Percentiles rank a stretch among this genome's conserved stretches.
phyloP scores from a whole-genome alignment of 2,113 vertebrate genomes.

The Pogonocichla stellata region DNA sequence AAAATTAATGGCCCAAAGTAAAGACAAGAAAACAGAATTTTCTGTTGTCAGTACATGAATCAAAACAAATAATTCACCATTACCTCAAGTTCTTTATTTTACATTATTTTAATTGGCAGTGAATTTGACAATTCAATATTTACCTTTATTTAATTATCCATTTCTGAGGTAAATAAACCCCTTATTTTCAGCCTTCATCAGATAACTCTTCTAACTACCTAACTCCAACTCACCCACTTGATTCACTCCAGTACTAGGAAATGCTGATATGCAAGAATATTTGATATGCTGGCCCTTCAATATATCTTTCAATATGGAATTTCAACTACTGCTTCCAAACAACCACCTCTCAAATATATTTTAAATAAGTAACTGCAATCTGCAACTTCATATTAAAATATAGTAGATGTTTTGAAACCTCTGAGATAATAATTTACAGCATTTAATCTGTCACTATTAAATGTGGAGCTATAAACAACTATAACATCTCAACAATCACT shows the following conservation, averaged over 20 bases:
- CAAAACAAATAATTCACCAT: not conserved
- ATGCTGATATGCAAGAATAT: not conserved
- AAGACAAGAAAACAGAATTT: not conserved
- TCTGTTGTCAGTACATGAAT: not conserved
- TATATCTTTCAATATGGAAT: not conserved
- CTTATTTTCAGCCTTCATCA: fast-evolving
- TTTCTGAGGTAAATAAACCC: not conserved
- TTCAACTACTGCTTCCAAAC: not conserved
- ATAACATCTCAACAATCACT: not conserved
- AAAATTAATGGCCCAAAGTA: not conserved
- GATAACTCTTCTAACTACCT: not conserved
- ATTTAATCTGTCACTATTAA: not conserved
- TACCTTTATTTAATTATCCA: not conserved
- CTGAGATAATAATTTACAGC: not conserved
- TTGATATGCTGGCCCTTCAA: not conserved
- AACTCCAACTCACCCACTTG: not conserved
- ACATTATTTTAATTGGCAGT: not conserved
- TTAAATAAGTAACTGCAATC: not conserved
- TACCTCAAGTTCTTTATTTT: not conserved
- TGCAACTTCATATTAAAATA: not conserved
- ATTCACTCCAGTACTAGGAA: not conserved
- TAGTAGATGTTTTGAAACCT: not conserved
- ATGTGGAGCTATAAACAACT: not conserved
- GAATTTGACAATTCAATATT: not conserved
- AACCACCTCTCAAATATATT: not conserved